Conservation (phyloP, 2,888 invertebrate genomes). For the Diarsia brunnea region DNA sequence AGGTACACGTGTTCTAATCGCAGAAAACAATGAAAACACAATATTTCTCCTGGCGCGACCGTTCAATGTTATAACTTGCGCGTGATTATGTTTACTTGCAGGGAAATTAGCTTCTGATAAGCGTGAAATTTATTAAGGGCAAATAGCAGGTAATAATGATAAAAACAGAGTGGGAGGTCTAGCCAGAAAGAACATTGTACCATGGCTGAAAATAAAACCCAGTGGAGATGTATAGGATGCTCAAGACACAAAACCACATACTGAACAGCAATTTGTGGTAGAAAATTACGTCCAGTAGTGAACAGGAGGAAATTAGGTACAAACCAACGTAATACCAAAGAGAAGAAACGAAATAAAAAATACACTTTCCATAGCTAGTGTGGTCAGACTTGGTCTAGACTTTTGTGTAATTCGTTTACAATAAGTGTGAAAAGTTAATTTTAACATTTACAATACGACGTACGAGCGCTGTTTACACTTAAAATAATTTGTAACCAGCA, state of each 20-base stretch:
- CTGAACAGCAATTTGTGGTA: background rate
- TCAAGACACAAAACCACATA: background rate
- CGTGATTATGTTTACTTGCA: slow-evolving; percentile 25
- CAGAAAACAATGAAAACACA: slow-evolving; percentile 61
- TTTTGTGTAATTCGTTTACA: background rate
- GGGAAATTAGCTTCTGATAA: slow-evolving; percentile 39
- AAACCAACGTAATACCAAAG: background rate
- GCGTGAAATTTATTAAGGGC: background rate
- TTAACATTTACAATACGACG: background rate
- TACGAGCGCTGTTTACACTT: background rate
- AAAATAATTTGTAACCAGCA: slow-evolving; percentile 4
- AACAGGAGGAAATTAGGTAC: background rate
- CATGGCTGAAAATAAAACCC: background rate
- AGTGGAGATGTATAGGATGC: background rate
- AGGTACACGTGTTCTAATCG: slow-evolving; percentile 52
- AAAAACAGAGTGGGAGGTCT: background rate
- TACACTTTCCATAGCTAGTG: background rate
- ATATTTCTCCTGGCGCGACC: slow-evolving; percentile 39
- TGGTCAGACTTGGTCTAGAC: background rate
- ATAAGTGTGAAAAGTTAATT: background rate
- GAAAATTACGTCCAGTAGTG: background rate
- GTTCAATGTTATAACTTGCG: slow-evolving; percentile 41
- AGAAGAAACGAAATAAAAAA: background rate
- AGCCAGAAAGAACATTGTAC: background rate
- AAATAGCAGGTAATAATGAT: background rate